Base-by-base conservation (phyloP, 1,140 invertebrate species). In the Choristoneura fumiferana region DNA sequence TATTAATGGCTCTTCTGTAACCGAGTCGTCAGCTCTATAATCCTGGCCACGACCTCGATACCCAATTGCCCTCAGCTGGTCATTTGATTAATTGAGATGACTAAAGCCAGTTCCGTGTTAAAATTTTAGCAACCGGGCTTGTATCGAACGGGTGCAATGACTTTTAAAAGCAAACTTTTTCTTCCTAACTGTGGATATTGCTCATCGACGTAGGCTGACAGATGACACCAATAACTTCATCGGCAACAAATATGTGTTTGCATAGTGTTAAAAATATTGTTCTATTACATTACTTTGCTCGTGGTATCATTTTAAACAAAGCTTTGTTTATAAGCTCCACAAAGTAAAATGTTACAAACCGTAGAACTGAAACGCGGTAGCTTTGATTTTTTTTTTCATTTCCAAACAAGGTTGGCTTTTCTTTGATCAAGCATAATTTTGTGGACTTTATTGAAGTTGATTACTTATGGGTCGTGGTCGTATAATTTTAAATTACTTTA, bases 151-250 rank as follows among this genome's bases (percentile, higher is more conserved):
- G 62, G 63, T 73, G 67, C 74, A 69, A 77, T 74, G 75, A 78
- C 73, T 81, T 84, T 73, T 71, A 70, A 72, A 13, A 78, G 76
- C 70, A 78, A 78, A 82, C 75, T 79, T 81, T 78, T 70, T 68
- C 67, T 68, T 70, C 63, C 62, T 61, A 54, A 61, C 66, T 71
- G 65, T 74, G 77, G 71, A 84, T 83, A 83, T 83, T 81, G 79
- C 76, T 67, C 65, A 80, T 66, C 72, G 81, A 84, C 81, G 80
- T 12, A 8, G 22, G 17, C 70, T 82, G 81, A 87, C 77, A 79
- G 74, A 87, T 84, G 76, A 82, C 67, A 68, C 70, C 77, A 81
- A 84, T 84, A 87, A 82, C 73, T 73, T 62, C 65, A 64, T 52
- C 67, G 67, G 68, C 69, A 73, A 56, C 62, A 63, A 56, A 60